Conservation (phyloP, 2,113 vertebrate genomes). For the Sclerurus mexicanus region DNA sequence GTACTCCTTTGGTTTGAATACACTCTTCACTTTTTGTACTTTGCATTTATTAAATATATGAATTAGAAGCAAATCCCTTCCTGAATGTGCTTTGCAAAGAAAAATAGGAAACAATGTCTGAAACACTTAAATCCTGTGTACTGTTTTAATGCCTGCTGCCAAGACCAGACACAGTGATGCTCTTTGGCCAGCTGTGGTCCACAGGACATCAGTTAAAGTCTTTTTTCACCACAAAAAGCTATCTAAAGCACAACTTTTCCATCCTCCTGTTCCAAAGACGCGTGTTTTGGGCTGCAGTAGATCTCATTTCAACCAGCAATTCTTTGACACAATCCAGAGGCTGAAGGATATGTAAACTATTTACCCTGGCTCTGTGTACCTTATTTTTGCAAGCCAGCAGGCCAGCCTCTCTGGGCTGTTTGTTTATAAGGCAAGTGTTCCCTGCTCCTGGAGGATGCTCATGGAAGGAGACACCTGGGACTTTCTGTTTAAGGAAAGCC, state of each 20-base stretch:
- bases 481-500: constrained; percentile 34
- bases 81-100: background rate
- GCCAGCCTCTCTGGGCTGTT: background rate
- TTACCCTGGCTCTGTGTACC: background rate
- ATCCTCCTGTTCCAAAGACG: rapidly evolving
- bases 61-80: background rate
- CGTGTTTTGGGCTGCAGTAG: background rate
- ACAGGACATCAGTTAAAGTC: rapidly evolving
- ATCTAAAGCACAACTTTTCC: background rate
- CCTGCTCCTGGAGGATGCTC: background rate
- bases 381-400: background rate
- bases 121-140: rapidly evolving
- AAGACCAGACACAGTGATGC: background rate
- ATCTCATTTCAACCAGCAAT: background rate
- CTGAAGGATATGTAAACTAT: constrained; percentile 57
- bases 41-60: background rate
- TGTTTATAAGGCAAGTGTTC: constrained; percentile 47
- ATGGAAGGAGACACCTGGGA: background rate
- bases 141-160: background rate
- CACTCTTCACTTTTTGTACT: background rate
- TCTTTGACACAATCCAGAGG: constrained; percentile 27
- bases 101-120: background rate
- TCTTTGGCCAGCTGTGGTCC: background rate
- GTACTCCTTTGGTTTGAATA: background rate
- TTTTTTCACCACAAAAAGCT: background rate